Conservation (phyloP, 2,113 vertebrate genomes). For the Vireo altiloquus region DNA sequence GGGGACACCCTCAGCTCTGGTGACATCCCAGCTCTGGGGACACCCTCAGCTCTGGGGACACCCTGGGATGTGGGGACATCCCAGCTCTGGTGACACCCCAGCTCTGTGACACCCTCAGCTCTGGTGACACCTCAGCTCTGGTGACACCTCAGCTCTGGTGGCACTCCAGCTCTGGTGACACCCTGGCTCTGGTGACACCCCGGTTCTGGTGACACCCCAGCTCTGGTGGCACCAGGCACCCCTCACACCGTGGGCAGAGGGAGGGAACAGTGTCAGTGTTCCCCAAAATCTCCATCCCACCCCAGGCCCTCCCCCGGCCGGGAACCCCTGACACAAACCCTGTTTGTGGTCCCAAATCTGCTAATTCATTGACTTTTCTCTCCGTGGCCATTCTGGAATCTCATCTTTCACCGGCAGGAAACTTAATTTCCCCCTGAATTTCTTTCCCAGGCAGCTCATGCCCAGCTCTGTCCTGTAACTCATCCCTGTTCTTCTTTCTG, state of each 20-base stretch:
- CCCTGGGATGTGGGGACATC: not conserved
- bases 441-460: not conserved
- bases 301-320: accelerated
- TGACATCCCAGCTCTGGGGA: not conserved
- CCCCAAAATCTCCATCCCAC: not conserved
- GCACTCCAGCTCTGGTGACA: not conserved
- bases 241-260: not conserved
- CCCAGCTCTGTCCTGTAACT: not conserved
- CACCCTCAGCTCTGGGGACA: not conserved
- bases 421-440: not conserved
- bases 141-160: too few species aligned
- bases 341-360: accelerated
- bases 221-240: not conserved
- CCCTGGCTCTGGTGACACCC: too few species aligned
- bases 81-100: not conserved
- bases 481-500: not conserved
- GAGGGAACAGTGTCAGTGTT: accelerated
- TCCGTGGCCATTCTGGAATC: not conserved
- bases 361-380: not conserved
- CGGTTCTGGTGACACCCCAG: not conserved
- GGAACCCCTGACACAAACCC: not conserved
- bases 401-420: accelerated
- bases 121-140: too few species aligned
- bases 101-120: too few species aligned
- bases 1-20: too few species aligned